Base-by-base conservation (phyloP, 2,888 invertebrate species). In the Phaedon cochleariae region DNA sequence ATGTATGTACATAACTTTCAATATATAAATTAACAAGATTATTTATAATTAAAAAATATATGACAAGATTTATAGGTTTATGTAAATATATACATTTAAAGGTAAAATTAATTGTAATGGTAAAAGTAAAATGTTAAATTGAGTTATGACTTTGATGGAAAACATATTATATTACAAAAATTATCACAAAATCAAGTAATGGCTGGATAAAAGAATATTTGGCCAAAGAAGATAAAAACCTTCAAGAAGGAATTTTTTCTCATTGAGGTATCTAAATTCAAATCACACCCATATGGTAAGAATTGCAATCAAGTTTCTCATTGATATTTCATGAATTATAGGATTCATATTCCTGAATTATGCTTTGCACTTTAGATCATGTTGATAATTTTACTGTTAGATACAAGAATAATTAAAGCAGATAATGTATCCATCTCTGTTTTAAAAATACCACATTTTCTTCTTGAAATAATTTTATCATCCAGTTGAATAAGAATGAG, bases 71-170 rank as follows among this genome's bases (percentile, higher is more conserved):
- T 48, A 60, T 62, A 57, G 26, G 34, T 64, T 52, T 49, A 57
- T 49, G 52, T 63, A 68, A 70, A 67, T 68, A 70, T 71, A 67
- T 71, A 71, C 65, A 71, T 37, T 60, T 57, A 29, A 37, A 29
- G 59, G 51, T 62, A 69, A 66, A 68, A 60, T 52, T 64, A 70
- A 59, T 41, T 45, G 59, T 54, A 62, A 51, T n/a, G n/a, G n/a
- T 64, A 62, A 69, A 59, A 64, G 60, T 60, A 64, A 71, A 66
- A 52, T 41, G 73, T 75, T 74, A 75, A 76, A 76, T 76, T 77
- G 64, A 64, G 75, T 76, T 76, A 76, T 76, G 76, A 73, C 77
- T 73, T 71, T 69, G 59, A 54, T 62, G 67, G 57, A 70, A 58
- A 67, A 62, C 67, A n/a, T n/a, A n/a, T 51, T 61, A 68, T 68